Evolutionary conservation across 2,797 vertebrate genomes (phyloP).

Genomic region (Oreortyx pictus): DNA sequence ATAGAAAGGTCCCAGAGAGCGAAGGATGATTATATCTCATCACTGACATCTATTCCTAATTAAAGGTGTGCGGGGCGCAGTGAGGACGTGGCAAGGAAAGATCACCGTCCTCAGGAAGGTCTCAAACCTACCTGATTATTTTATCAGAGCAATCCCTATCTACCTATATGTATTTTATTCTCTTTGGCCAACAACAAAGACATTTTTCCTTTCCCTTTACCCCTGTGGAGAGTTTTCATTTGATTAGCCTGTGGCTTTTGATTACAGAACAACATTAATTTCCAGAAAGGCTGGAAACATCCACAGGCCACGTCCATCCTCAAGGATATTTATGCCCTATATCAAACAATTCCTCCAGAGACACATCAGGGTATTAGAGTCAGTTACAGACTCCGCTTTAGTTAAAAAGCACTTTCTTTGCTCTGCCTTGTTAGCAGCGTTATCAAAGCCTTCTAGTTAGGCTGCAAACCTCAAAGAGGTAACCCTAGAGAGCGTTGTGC

Average conservation of each 20-base stretch:
- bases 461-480: neutral
- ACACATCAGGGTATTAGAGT: neutral
- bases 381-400: neutral
- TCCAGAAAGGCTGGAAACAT: neutral
- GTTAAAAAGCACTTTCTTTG: neutral
- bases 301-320: neutral
- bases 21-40: neutral
- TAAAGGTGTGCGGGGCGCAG: neutral
- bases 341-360: neutral
- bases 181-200: neutral
- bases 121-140: conserved; percentile 9
- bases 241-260: neutral
- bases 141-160: conserved; percentile 16
- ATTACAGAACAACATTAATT: neutral
- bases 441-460: neutral
- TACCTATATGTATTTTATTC: neutral
- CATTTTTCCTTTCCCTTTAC: neutral
- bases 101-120: neutral
- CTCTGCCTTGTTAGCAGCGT: accelerated
- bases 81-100: neutral
- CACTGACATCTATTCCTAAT: neutral
- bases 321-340: neutral
- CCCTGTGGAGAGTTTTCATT: neutral
- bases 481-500: neutral
- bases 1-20: neutral